phyloP scores from a whole-genome alignment of 2,888 invertebrate species.

The Tortrix viridana region DNA sequence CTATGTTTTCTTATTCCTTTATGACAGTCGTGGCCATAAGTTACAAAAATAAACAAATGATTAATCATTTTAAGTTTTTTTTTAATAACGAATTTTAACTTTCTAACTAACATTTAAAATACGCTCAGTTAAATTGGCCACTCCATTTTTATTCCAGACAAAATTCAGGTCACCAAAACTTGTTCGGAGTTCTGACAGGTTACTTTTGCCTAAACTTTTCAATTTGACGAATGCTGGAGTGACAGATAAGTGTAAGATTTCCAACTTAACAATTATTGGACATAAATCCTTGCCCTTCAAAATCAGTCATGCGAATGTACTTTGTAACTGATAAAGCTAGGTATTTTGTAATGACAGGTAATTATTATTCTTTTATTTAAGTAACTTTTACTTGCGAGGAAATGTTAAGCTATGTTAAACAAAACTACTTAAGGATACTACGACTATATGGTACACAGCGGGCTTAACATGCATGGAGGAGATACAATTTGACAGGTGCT shows the following conservation, averaged over 20 bases:
- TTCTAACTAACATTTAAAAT: too few relatives aligned
- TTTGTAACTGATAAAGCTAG: too few relatives aligned
- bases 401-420: too few relatives aligned
- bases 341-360: too few relatives aligned
- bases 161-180: background rate
- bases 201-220: background rate
- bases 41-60: background rate
- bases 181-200: background rate
- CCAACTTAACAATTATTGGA: conserved; percentile 10
- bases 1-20: background rate
- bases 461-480: too few relatives aligned
- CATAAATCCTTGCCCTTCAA: background rate
- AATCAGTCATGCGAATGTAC: conserved; percentile 14
- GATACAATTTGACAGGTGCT: too few relatives aligned
- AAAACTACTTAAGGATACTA: too few relatives aligned
- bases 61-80: too few relatives aligned
- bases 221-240: conserved; percentile 5
- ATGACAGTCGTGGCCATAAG: background rate
- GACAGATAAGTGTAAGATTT: conserved; percentile 14
- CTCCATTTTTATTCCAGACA: background rate
- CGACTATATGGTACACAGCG: too few relatives aligned
- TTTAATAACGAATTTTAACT: too few relatives aligned
- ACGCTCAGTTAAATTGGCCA: background rate
- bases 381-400: too few relatives aligned
- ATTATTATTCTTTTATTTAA: too few relatives aligned